A percentile compares a stretch with the other conserved stretches of the same genome.
Evolutionary conservation across 2,797 vertebrate genomes (phyloP).

Genomic region (Xiphorhynchus erythropygius): DNA sequence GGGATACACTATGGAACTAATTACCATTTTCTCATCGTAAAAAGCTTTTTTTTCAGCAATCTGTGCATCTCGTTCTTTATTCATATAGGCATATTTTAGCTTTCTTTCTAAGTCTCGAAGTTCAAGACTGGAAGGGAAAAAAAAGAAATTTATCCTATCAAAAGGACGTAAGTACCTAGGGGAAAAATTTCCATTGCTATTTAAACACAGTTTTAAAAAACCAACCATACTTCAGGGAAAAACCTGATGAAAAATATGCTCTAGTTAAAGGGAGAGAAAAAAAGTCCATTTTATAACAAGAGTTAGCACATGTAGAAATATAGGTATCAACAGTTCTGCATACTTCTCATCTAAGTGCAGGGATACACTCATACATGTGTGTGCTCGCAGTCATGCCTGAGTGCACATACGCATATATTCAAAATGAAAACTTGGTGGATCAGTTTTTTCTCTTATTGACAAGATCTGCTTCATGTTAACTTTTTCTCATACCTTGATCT

Average conservation of each 20-base stretch:
- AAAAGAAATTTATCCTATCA: background rate
- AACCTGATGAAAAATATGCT: background rate
- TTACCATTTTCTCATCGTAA: conserved; percentile 86
- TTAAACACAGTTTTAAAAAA: background rate
- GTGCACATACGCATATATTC: fast-evolving
- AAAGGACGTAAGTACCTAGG: background rate
- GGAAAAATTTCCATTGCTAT: background rate
- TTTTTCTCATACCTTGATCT: background rate
- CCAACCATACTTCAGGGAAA: background rate
- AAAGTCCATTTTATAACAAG: background rate
- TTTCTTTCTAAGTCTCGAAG: conserved; percentile 89
- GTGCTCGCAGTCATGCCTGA: too few relatives aligned
- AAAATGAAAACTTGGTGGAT: fast-evolving
- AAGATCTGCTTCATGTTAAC: background rate
- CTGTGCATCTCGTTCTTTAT: conserved; percentile 89
- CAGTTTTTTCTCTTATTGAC: background rate
- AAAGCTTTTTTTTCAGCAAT: conserved; percentile 87
- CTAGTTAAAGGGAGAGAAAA: background rate
- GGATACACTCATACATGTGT: fast-evolving
- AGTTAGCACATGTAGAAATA: too few relatives aligned
- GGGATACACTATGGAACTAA: background rate
- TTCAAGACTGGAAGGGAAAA: conserved; percentile 78
- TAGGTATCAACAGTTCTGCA: background rate
- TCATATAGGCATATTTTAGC: conserved; percentile 87
- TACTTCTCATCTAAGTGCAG: background rate